Percentiles rank a stretch among this genome's conserved stretches.
Conservation (phyloP, 1,140 invertebrate genomes). For the Phortica variegata region DNA sequence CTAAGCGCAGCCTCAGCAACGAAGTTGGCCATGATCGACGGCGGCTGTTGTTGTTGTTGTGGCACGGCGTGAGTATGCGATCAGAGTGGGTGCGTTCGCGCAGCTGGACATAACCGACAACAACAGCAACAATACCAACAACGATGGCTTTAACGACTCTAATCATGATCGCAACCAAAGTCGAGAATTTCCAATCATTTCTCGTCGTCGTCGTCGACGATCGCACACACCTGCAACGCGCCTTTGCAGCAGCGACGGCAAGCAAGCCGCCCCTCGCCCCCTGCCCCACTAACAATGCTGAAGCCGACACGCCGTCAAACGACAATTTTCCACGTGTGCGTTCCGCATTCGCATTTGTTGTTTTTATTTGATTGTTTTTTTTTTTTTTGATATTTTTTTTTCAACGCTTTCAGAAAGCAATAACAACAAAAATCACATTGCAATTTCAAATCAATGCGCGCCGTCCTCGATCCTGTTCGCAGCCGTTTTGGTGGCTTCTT, state of each 20-base stretch:
- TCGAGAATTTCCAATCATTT: too few relatives aligned
- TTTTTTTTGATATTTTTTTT: too few relatives aligned
- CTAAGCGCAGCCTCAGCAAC: too few relatives aligned
- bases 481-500: constrained; percentile 23
- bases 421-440: constrained; percentile 12
- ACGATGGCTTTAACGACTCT: constrained; percentile 32
- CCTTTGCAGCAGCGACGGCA: too few relatives aligned
- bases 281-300: too few relatives aligned
- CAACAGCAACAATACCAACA: too few relatives aligned
- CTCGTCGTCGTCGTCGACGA: too few relatives aligned
- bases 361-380: too few relatives aligned
- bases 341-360: constrained; percentile 17
- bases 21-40: too few relatives aligned
- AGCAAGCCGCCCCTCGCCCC: constrained; percentile 12
- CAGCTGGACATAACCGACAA: too few relatives aligned
- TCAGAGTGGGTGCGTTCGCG: constrained; percentile 48
- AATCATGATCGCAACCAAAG: constrained; percentile 46
- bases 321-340: constrained; percentile 37
- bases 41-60: constrained; percentile 1
- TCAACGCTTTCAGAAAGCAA: too few relatives aligned
- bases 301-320: neutral
- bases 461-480: neutral
- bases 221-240: constrained; percentile 35
- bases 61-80: constrained; percentile 8
- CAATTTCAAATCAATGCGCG: constrained; percentile 40